Percentiles rank a stretch among this genome's conserved stretches.
Conservation (phyloP, 2,113 vertebrate genomes). For the Puffinus mauretanicus region DNA sequence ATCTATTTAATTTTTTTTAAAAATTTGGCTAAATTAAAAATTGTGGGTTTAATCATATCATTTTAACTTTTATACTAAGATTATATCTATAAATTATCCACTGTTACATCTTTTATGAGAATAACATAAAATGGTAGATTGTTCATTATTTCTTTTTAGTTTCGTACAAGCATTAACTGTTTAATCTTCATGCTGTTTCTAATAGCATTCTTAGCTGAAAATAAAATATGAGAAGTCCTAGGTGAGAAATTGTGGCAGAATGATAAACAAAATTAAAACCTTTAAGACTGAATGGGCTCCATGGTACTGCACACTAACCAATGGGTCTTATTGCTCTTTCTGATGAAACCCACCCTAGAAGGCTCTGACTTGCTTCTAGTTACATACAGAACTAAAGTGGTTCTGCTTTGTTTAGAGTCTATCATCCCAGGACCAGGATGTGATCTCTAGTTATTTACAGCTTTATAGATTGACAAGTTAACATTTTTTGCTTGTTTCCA, state of each 20-base stretch:
- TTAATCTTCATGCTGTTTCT: background rate
- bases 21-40: background rate
- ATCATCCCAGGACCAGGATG: background rate
- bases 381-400: background rate
- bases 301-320: background rate
- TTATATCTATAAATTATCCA: background rate
- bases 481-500: background rate
- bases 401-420: background rate
- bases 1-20: background rate
- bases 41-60: background rate
- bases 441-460: background rate
- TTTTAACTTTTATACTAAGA: background rate
- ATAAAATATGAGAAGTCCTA: background rate
- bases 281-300: background rate
- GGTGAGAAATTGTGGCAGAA: background rate
- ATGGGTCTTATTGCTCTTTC: background rate
- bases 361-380: background rate
- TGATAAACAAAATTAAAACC: background rate
- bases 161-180: background rate
- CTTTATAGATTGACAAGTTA: background rate
- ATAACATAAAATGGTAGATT: background rate
- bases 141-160: background rate
- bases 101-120: background rate
- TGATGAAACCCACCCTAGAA: background rate
- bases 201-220: background rate